Base-by-base conservation (phyloP, 1,140 invertebrate genomes). In the Coelopa frigida region DNA sequence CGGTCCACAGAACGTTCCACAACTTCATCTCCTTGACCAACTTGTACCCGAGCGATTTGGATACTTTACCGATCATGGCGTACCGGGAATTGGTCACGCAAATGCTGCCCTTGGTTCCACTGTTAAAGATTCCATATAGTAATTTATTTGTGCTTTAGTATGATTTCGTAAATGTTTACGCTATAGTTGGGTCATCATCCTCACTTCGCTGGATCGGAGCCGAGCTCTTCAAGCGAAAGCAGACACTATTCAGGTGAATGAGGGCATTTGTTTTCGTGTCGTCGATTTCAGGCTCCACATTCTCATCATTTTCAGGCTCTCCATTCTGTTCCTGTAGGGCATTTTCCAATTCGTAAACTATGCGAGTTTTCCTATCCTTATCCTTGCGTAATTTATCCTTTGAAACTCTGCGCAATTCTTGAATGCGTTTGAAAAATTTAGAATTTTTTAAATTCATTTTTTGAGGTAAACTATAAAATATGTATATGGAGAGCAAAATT, bases 1-100 rank as follows among this genome's bases (percentile, higher is more conserved):
- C 89, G 0, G 86, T 90, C 89, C 89, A 94, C 55, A 83, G 87
- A 17, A 94, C 75, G 63, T 90, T 89, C 90, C 90, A 94, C 43
- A 81, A 78, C 22, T 89, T 85, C 26, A 82, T 79, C 55, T 89
- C 85, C 4, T 74, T 74, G 0, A 90, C 86, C 67, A 90, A 81
- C 48, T 79, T 81, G 74, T 89, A 90, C 3, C 85, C 85, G 54
- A 84, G 81, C 45, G 79, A 78, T 40, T 78, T 74, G 0, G 87
- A 81, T 4, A 87, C 75, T 52, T 75, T 76, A 24, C 79, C 73
- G 22, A 89, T 80, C 20, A 83, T 80, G 22, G 84, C 80, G 61
- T 87, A 87, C 8, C 84, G 80, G 48, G 84, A 87, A 55, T 83
- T 83, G 12, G 75, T 73, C 5, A 85, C 75, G 55, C 85, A 88